A percentile compares a stretch with the other conserved stretches of the same genome.
Conservation (phyloP, 2,113 vertebrate species). For the Euleptes europaea region DNA sequence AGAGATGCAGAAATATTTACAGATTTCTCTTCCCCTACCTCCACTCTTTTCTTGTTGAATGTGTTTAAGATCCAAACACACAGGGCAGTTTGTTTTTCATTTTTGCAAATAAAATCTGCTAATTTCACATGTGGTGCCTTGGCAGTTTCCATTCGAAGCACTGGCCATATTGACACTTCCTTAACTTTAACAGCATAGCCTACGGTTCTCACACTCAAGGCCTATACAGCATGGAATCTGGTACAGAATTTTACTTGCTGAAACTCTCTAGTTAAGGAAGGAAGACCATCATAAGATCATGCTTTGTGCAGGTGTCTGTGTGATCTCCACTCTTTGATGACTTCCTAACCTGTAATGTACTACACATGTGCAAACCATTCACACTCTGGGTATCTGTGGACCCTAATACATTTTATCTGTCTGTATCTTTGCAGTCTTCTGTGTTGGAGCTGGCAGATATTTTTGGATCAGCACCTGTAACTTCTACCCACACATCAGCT, state of each 20-base stretch:
- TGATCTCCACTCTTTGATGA: not conserved
- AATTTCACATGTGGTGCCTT: not conserved
- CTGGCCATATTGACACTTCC: too few species aligned
- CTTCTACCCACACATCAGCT: conserved; percentile 72
- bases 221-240: not conserved
- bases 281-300: not conserved
- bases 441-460: conserved; percentile 93
- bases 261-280: not conserved
- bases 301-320: too few species aligned
- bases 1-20: not conserved
- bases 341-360: not conserved
- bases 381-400: not conserved
- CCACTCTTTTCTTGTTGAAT: not conserved
- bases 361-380: not conserved
- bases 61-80: not conserved
- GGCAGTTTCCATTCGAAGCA: not conserved
- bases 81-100: not conserved
- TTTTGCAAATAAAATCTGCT: too few species aligned
- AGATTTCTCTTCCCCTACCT: not conserved
- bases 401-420: conserved; percentile 27
- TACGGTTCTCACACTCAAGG: not conserved
- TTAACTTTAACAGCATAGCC: not conserved
- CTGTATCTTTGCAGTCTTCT: conserved; percentile 80
- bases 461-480: conserved; percentile 78
- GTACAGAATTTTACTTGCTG: not conserved